Evolutionary conservation across 2,888 invertebrate species (phyloP).

Genomic region (Pseudoips prasinana): DNA sequence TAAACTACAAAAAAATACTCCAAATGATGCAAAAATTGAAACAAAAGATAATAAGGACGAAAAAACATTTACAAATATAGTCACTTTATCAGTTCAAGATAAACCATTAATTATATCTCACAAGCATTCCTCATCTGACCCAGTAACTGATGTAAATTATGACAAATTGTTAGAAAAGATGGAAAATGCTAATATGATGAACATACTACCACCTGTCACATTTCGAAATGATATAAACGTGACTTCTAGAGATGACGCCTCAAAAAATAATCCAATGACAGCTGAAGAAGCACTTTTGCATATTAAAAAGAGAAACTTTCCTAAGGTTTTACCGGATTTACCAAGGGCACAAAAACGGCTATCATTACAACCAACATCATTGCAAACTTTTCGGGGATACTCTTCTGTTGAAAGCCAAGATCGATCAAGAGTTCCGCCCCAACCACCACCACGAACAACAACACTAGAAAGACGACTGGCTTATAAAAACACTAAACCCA

Average conservation of each 20-base stretch:
- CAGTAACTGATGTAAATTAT: slow-evolving; percentile 83
- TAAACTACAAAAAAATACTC: slow-evolving; percentile 59
- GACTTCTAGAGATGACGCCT: slow-evolving; percentile 84
- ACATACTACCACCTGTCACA: slow-evolving; percentile 69
- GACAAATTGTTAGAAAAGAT: slow-evolving; percentile 60
- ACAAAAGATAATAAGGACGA: slow-evolving; percentile 29
- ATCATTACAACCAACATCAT: slow-evolving; percentile 82
- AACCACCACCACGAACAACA: slow-evolving; percentile 89
- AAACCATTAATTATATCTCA: slow-evolving; percentile 81
- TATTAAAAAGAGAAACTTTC: slow-evolving; percentile 90
- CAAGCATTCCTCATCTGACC: slow-evolving; percentile 86
- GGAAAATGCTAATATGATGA: slow-evolving; percentile 43
- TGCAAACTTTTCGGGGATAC: slow-evolving; percentile 65
- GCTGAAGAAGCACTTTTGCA: slow-evolving; percentile 87
- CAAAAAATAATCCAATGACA: slow-evolving; percentile 66
- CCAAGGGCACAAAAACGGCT: slow-evolving; percentile 83
- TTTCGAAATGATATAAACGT: slow-evolving; percentile 87
- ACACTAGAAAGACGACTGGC: slow-evolving; percentile 84
- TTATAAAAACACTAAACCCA: slow-evolving; percentile 63
- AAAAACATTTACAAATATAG: slow-evolving; percentile 62
- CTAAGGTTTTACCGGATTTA: slow-evolving; percentile 92
- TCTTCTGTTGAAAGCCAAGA: slow-evolving; percentile 56
- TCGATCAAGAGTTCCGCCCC: slow-evolving; percentile 81
- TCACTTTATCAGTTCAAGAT: slow-evolving; percentile 58
- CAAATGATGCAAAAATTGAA: slow-evolving; percentile 55